Evolutionary conservation across 2,797 vertebrate genomes (phyloP).

Genomic region (Coregonus sp.): DNA sequence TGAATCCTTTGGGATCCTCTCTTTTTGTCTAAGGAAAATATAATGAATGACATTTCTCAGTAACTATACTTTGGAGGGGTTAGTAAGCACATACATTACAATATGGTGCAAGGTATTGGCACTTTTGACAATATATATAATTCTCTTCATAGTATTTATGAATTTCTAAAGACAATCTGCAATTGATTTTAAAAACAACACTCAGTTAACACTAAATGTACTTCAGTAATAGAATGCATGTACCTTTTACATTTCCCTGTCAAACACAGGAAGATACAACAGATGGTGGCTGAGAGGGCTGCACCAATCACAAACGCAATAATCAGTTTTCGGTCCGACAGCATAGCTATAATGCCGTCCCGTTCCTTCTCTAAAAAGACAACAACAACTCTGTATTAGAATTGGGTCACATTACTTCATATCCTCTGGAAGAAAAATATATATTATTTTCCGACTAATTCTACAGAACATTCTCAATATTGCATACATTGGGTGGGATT

Average conservation of each 20-base stretch:
- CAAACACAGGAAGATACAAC: constrained; percentile 30
- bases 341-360: fast-evolving
- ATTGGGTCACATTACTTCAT: neutral
- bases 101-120: too few species aligned
- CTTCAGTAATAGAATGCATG: neutral
- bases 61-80: too few species aligned
- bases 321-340: constrained; percentile 17
- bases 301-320: constrained; percentile 52
- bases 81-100: too few species aligned
- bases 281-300: constrained; percentile 40
- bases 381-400: neutral
- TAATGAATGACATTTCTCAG: too few species aligned
- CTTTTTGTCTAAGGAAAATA: constrained; percentile 30
- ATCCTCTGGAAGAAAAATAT: neutral
- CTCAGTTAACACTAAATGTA: neutral
- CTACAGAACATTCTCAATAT: neutral
- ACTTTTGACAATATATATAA: too few species aligned
- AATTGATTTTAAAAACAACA: too few species aligned
- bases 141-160: too few species aligned
- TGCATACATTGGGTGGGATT: neutral
- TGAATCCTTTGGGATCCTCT: constrained; percentile 14
- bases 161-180: too few species aligned
- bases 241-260: constrained; percentile 51
- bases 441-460: too few species aligned
- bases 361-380: neutral